These are phyloP conservation scores for Dendrocincla fuliginosa DNA, from an alignment of 2,797 vertebrate genomes.

Conservation along the genomic window DNA sequence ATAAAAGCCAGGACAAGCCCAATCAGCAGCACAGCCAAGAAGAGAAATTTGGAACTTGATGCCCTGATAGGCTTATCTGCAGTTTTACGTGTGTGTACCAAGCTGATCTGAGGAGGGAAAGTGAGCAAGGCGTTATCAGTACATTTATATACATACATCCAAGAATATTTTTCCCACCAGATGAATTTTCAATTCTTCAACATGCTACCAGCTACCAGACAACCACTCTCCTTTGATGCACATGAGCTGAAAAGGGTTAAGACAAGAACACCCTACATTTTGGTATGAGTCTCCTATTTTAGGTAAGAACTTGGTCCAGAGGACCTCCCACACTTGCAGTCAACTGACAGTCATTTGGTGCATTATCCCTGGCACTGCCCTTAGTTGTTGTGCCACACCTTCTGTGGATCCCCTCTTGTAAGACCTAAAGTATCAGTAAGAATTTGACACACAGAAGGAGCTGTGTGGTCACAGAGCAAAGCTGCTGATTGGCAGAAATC, in stretches of 20 bases:
- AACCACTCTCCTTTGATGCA: not conserved
- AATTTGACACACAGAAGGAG: not conserved
- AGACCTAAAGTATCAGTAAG: not conserved
- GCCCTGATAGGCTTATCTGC: constrained; percentile 87
- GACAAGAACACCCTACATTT: not conserved
- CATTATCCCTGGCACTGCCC: accelerated
- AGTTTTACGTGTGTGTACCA: constrained; percentile 88
- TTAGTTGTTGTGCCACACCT: not conserved
- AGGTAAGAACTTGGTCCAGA: not conserved
- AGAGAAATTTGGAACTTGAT: constrained; percentile 95
- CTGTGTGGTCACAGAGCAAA: not conserved
- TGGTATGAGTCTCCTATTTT: not conserved
- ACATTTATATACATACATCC: accelerated
- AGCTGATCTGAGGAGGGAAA: constrained; percentile 77
- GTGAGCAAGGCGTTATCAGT: not conserved
- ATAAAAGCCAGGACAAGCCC: constrained; percentile 87
- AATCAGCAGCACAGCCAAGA: constrained; percentile 89
- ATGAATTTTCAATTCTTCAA: not conserved
- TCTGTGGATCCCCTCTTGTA: not conserved
- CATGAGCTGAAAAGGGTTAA: not conserved
- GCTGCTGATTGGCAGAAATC: too few relatives aligned
- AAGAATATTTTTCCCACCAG: not conserved
- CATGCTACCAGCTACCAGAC: not conserved
- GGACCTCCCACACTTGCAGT: not conserved
- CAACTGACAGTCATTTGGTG: not conserved